Evolutionary conservation across 2,888 invertebrate genomes (phyloP).

Genomic region (Hemaris fuciformis): DNA sequence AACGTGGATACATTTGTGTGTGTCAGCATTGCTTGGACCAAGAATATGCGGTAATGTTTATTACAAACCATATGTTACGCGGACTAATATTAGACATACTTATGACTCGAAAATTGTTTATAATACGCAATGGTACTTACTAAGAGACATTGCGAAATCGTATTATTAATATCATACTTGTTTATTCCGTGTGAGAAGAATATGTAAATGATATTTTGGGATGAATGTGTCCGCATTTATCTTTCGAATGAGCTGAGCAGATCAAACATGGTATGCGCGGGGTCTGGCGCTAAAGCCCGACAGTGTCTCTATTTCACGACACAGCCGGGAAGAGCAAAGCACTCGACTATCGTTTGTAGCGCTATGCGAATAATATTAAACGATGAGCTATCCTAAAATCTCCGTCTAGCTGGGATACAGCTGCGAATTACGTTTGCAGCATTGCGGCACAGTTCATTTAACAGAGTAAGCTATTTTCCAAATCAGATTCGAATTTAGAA

Average conservation of each 20-base stretch:
- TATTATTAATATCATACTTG: not conserved
- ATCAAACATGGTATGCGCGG: not conserved
- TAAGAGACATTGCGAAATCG: not conserved
- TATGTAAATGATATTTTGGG: not conserved
- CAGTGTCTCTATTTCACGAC: not conserved
- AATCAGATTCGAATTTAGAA: not conserved
- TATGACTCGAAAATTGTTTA: constrained; percentile 2
- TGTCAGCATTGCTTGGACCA: not conserved
- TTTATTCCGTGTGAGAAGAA: not conserved
- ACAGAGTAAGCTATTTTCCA: not conserved
- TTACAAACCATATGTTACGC: constrained; percentile 1
- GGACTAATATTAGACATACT: constrained; percentile 1
- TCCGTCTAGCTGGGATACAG: not conserved
- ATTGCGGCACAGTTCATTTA: not conserved
- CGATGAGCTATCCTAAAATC: not conserved
- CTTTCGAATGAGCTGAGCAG: not conserved
- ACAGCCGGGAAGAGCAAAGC: not conserved
- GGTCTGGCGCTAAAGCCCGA: not conserved
- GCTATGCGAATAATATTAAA: not conserved
- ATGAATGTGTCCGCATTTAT: not conserved
- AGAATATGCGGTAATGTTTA: constrained; percentile 1
- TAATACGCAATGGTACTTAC: not conserved
- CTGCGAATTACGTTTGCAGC: not conserved
- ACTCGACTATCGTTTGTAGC: not conserved
- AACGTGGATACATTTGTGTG: not conserved